A percentile compares a stretch with the other conserved stretches of the same genome.
phyloP scores from a whole-genome alignment of 2,888 invertebrate species.

The Eristalinus sepulchralis region DNA sequence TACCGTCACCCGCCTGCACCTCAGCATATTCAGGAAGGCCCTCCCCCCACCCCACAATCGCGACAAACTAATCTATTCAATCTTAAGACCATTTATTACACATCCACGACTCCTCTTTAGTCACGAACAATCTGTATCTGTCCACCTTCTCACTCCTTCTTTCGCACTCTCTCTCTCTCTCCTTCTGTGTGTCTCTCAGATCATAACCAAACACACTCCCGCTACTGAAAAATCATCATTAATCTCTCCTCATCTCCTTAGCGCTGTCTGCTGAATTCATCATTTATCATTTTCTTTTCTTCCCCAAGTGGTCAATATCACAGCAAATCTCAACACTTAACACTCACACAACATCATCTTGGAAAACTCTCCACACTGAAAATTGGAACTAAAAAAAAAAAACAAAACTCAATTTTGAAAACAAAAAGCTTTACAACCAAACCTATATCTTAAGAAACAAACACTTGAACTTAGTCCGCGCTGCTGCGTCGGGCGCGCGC shows the following conservation, averaged over 20 bases:
- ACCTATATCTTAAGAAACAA: conserved; percentile 44
- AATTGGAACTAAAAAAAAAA: conserved; percentile 59
- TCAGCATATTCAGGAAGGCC: not conserved
- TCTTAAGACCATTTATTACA: conserved; percentile 38
- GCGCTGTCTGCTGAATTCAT: conserved; percentile 48
- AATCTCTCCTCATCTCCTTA: conserved; percentile 45
- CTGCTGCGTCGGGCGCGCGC: conserved; percentile 21
- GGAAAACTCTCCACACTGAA: conserved; percentile 59
- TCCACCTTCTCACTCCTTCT: conserved; percentile 1
- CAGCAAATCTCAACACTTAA: conserved; percentile 69
- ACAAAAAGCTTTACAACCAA: conserved; percentile 55
- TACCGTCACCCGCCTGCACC: not conserved
- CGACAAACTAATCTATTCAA: conserved; percentile 18
- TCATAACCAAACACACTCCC: not conserved
- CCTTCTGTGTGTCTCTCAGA: not conserved
- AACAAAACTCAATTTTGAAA: conserved; percentile 50
- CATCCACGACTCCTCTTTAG: conserved; percentile 23
- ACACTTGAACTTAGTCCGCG: conserved; percentile 41
- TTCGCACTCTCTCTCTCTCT: not conserved
- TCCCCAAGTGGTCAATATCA: conserved; percentile 69
- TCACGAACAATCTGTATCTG: conserved; percentile 42
- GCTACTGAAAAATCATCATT: conserved; percentile 33
- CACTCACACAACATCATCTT: conserved; percentile 69
- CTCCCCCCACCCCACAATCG: not conserved
- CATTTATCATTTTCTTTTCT: conserved; percentile 69